Evolutionary conservation across 2,797 vertebrate species (phyloP), one percentile per base, ranked within the genome.

Genomic region (Rhinatrema bivittatum): DNA sequence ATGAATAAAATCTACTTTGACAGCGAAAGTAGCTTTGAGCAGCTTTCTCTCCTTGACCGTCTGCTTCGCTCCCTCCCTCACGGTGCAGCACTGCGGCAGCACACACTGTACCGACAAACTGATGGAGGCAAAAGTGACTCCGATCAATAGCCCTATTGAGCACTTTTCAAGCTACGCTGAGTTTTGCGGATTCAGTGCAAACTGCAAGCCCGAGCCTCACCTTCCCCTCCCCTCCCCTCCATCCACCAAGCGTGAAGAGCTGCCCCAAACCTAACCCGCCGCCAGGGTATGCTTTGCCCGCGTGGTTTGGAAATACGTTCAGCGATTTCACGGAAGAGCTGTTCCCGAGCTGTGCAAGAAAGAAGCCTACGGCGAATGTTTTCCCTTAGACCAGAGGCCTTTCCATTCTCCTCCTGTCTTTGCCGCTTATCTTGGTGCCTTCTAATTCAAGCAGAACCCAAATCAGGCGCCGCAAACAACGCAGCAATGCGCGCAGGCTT

Each of bases 121-220:
- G 60, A 68, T 68, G 53, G 20, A 71, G 70, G 67, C 60, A 10
- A 26, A 34, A 62, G n/a, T 60, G 17, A 10, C 58, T 31, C 5
- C 56, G 68, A 82, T 86, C 82, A 58, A 82, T 84, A 77, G 49
- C 14, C 3, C n/a, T 79, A 85, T 85, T 49, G 80, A 86, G 63
- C 72, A 67, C 70, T 72, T 39, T 51, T 72, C 78, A 76, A 70
- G 81, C 74, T 61, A 74, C 20, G 45, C 16, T 52, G 74, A 73
- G 38, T 78, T 76, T 55, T 78, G 78, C 59, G 19, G 74, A 80
- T 76, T 78, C 79, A 66, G 68, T 60, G 58, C 56, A 64, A 73
- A 76, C 60, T 62, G 53, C 60, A 23, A 0, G 1, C 39, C 2
- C 1, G 40, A 20, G 17, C 32, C 42, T 38, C 31, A 20, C 47